These are phyloP conservation scores for Saccopteryx bilineata DNA, from an alignment of 2,113 vertebrate genomes.

Conservation along the genomic window DNA sequence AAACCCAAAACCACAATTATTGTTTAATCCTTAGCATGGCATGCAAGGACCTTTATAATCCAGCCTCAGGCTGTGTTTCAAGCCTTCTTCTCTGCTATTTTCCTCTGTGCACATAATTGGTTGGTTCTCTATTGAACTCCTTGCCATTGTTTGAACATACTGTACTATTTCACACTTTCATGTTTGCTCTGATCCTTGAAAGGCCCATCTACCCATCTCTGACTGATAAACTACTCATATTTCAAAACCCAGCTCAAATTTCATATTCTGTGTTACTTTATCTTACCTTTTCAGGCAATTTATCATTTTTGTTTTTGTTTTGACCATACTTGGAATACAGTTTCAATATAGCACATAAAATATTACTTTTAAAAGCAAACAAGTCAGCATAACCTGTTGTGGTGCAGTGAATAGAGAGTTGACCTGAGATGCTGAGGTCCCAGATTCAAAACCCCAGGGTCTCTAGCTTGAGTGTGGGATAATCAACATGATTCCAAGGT, in stretches of 20 bases:
- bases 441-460: too few relatives aligned
- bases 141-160: background rate
- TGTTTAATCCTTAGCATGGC: background rate
- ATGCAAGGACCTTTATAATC: background rate
- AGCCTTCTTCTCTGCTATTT: background rate
- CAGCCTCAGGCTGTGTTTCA: background rate
- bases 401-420: too few relatives aligned
- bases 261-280: background rate
- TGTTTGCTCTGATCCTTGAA: background rate
- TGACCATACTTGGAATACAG: background rate
- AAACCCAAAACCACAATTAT: background rate
- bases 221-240: background rate
- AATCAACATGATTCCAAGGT: too few relatives aligned
- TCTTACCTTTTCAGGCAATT: background rate
- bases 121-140: background rate
- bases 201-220: background rate
- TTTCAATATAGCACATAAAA: background rate
- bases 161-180: background rate
- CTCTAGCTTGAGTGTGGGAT: too few relatives aligned
- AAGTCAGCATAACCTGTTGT: too few relatives aligned
- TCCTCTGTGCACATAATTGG: background rate
- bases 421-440: too few relatives aligned
- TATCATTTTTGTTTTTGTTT: constrained; percentile 20
- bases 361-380: background rate
- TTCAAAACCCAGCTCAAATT: constrained; percentile 34